These are phyloP conservation scores for Struthidea cinerea DNA, from an alignment of 2,113 vertebrate genomes.

Conservation along the genomic window DNA sequence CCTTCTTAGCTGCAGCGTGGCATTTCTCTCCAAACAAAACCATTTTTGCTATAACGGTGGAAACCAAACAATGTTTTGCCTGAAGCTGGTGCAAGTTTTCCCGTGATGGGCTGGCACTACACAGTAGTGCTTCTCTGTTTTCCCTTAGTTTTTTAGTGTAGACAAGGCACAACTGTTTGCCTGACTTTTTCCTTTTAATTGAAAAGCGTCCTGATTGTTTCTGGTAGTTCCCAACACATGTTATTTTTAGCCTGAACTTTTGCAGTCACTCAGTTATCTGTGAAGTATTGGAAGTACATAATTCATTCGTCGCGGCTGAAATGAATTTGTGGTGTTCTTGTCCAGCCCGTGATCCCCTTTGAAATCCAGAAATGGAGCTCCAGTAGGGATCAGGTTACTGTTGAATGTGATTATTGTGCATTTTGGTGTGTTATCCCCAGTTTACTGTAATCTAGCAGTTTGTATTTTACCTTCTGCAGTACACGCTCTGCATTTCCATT, in stretches of 20 bases:
- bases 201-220: not conserved
- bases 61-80: not conserved
- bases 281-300: not conserved
- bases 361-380: not conserved
- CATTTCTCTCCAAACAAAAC: not conserved
- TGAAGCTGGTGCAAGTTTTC: not conserved
- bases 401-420: not conserved
- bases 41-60: not conserved
- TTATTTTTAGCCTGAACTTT: constrained; percentile 22
- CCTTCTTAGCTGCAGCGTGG: not conserved
- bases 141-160: not conserved
- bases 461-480: not conserved
- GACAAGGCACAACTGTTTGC: not conserved
- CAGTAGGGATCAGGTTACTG: not conserved
- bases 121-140: not conserved
- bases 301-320: not conserved
- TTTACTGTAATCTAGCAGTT: not conserved
- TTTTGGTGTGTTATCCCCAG: not conserved
- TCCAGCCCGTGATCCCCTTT: not conserved
- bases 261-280: not conserved
- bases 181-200: not conserved
- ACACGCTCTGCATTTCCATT: accelerated
- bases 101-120: not conserved
- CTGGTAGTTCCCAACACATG: not conserved
- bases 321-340: not conserved